Conservation (phyloP, 2,113 vertebrate genomes). For the Coptodon rendalli region DNA sequence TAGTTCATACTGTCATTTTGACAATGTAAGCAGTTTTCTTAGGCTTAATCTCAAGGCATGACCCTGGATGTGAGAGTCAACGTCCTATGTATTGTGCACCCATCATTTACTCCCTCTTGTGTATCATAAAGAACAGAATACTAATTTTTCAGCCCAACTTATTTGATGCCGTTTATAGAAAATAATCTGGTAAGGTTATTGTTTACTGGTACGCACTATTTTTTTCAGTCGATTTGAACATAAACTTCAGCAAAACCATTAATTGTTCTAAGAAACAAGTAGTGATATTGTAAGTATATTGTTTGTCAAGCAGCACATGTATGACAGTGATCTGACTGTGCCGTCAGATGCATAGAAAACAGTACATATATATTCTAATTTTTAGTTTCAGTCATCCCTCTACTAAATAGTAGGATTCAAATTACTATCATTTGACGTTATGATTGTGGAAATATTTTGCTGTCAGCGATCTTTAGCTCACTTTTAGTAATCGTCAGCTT, state of each 20-base stretch:
- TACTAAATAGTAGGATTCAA: background rate
- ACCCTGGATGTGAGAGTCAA: background rate
- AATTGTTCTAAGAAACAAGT: background rate
- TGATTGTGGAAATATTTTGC: background rate
- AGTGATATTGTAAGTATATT: background rate
- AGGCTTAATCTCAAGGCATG: background rate
- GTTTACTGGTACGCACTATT: background rate
- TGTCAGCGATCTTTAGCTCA: background rate
- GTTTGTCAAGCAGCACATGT: background rate
- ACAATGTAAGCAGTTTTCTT: background rate
- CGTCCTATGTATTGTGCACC: background rate
- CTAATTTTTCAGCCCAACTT: background rate
- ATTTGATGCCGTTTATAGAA: background rate
- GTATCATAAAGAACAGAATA: background rate
- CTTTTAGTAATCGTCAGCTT: slow-evolving; percentile 3
- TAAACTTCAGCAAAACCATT: background rate
- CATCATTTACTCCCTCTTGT: background rate
- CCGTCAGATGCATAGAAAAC: background rate
- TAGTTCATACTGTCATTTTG: background rate
- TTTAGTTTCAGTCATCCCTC: background rate
- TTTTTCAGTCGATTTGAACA: background rate
- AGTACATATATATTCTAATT: background rate
- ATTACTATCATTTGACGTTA: background rate
- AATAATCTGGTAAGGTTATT: background rate
- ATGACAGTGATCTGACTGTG: background rate